These are phyloP conservation scores for Ormyrus labotus DNA, from an alignment of 2,888 invertebrate genomes.

Conservation along the genomic window DNA sequence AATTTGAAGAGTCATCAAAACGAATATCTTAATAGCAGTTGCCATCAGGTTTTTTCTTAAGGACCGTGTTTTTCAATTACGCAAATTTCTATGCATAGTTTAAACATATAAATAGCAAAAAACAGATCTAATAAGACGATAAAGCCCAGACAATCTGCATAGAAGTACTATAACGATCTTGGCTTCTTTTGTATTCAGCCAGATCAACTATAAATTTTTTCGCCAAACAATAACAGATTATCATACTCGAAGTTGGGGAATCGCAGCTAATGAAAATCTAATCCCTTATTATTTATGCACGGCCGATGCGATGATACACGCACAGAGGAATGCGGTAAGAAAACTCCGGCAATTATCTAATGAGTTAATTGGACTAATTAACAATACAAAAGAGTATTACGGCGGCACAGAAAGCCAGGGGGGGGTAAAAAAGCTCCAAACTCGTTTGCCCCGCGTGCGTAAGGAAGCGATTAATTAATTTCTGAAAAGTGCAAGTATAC, in stretches of 20 bases:
- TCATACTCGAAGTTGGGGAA: not conserved
- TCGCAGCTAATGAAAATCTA: conserved; percentile 26
- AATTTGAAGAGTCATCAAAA: too few species aligned
- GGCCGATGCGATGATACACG: conserved; percentile 1
- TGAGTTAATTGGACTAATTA: conserved; percentile 49
- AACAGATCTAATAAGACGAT: conserved; percentile 16
- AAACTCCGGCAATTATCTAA: conserved; percentile 30
- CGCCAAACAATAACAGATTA: conserved; percentile 6
- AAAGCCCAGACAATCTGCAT: conserved; percentile 14
- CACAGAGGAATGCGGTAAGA: conserved; percentile 16
- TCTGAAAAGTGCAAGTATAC: conserved; percentile 22
- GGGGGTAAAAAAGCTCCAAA: not conserved
- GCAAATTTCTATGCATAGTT: not conserved
- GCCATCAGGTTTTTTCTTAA: too few species aligned
- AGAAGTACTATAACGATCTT: conserved; percentile 3
- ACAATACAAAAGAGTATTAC: conserved; percentile 16
- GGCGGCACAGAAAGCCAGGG: not conserved
- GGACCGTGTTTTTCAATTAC: not conserved
- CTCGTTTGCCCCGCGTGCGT: conserved; percentile 13
- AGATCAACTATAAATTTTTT: conserved; percentile 8
- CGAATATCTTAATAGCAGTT: too few species aligned
- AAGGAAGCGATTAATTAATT: conserved; percentile 49
- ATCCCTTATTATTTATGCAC: conserved; percentile 22
- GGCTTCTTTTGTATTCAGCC: conserved; percentile 23
- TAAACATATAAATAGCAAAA: not conserved